Base-by-base conservation (phyloP, 2,888 invertebrate genomes). In the Margaritifera margaritifera region DNA sequence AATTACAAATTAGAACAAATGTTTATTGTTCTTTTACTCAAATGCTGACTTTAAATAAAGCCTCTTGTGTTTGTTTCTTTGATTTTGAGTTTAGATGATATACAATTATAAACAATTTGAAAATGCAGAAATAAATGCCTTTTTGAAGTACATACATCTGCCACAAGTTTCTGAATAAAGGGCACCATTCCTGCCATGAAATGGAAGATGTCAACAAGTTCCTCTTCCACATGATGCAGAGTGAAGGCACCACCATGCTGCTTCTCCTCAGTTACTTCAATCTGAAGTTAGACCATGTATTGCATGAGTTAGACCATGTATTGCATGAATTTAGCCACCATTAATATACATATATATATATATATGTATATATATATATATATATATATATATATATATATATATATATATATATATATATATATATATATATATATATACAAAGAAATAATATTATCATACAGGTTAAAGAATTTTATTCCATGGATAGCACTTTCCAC, bases 161-260 rank as follows among this genome's bases (percentile, higher is more conserved):
- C 57, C 27, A 84, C 80, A 31, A 87, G 75, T 70, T 87, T 86
- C 72, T 87, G 86, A 31, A 87, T 72, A 68, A 84, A 84, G 20
- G 87, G 87, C 59, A 88, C 87, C 80, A 84, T 84, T 51, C 87
- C 87, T 27, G 87, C 84, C 79, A 86, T 84, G 78, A 79, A 85
- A 77, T 88, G 84, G 76, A 85, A 85, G 62, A 80, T 85, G 11
- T 71, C 62, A 27, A 82, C 78, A 22, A 80, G 70, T n/a, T 79
- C 78, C 5, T 66, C 59, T 15, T 79, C 79, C 15, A 87, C 86
- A 42, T 65, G 59, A 63, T 87, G 87, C 42, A 87, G 53, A 2
- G 86, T 86, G 78, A 87, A 87, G 50, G 87, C 87, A 65, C 88
- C 87, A 64, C 87, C 86, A 68, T 88, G 87, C 71, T 82, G 82